Evolutionary conservation across 2,113 vertebrate genomes (phyloP).

Genomic region (Athene noctua): DNA sequence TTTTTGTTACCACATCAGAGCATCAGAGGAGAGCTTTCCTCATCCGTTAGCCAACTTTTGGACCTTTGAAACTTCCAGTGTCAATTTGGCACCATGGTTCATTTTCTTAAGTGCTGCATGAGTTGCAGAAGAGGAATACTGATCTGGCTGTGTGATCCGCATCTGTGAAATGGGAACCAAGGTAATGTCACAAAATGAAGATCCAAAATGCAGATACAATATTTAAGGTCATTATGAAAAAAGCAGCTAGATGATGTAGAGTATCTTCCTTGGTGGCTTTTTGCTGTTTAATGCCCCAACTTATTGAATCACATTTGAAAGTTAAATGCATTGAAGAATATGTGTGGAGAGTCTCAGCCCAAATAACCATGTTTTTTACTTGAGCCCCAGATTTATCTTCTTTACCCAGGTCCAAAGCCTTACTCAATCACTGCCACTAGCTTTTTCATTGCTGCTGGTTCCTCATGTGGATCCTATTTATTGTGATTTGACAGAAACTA

Average conservation of each 20-base stretch:
- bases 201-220: not conserved
- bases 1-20: not conserved
- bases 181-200: not conserved
- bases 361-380: not conserved
- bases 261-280: not conserved
- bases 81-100: not conserved
- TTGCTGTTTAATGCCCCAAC: not conserved
- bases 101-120: not conserved
- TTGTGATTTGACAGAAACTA: not conserved
- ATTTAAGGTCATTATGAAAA: not conserved
- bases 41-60: not conserved
- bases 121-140: not conserved
- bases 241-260: not conserved
- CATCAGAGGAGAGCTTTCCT: not conserved
- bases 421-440: not conserved
- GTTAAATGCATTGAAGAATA: not conserved
- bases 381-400: not conserved
- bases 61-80: not conserved
- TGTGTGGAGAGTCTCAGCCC: not conserved
- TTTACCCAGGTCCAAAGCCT: not conserved
- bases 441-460: not conserved
- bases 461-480: not conserved
- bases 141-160: not conserved
- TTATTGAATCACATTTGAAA: not conserved
- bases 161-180: not conserved